Percentiles rank a stretch among this genome's conserved stretches.
phyloP scores from a whole-genome alignment of 2,113 vertebrate species.

The Genyomyrus donnyi region DNA sequence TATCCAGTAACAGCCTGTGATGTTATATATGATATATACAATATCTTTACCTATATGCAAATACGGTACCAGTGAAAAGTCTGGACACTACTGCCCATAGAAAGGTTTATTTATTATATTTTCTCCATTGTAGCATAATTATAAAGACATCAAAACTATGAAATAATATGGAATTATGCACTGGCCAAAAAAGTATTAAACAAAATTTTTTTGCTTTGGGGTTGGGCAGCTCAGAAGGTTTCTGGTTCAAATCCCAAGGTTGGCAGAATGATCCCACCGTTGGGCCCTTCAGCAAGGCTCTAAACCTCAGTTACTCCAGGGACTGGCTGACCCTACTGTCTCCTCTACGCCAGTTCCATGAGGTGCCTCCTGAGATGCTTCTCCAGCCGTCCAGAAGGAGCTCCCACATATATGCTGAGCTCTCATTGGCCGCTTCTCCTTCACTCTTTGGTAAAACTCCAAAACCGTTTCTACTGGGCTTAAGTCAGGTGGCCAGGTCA shows the following conservation, averaged over 20 bases:
- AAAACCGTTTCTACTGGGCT: neutral
- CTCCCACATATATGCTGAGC: neutral
- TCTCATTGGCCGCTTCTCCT: neutral
- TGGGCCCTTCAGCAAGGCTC: neutral
- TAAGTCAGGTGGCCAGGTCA: neutral
- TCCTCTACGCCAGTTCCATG: neutral
- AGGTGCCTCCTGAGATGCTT: neutral
- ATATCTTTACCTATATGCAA: neutral
- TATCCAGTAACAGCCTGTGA: neutral
- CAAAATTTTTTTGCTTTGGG: neutral
- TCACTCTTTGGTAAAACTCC: neutral
- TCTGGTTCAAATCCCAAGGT: neutral
- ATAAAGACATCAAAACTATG: neutral
- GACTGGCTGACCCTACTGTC: neutral
- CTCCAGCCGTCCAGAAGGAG: no score
- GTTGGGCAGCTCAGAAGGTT: neutral
- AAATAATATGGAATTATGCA: neutral
- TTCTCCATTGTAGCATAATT: neutral
- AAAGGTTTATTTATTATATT: neutral
- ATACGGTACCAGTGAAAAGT: neutral
- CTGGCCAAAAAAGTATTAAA: neutral
- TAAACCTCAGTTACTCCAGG: neutral
- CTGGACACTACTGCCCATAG: neutral
- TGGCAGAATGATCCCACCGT: neutral
- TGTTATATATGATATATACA: neutral